phyloP scores from a whole-genome alignment of 2,113 vertebrate species.

The Lophura nycthemera region DNA sequence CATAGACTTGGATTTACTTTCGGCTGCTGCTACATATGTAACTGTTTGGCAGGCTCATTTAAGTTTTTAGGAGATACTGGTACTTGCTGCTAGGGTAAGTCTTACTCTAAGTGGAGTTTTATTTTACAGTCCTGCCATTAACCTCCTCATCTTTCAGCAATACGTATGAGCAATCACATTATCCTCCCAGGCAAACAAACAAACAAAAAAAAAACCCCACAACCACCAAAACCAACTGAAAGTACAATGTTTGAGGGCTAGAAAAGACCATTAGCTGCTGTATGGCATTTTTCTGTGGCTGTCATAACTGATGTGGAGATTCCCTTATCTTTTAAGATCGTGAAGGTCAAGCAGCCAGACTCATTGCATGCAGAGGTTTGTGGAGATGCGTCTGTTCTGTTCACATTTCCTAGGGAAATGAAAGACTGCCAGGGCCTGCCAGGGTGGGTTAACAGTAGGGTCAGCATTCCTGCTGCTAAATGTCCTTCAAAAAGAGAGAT shows the following conservation, averaged over 20 bases:
- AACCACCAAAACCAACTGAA: background rate
- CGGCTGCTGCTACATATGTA: slow-evolving; percentile 14
- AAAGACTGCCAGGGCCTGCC: background rate
- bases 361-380: background rate
- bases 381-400: background rate
- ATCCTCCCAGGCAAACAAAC: background rate
- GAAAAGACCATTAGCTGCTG: background rate
- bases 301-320: background rate
- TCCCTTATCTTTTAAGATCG: background rate
- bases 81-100: background rate
- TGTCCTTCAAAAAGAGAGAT: background rate
- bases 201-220: background rate
- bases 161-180: background rate
- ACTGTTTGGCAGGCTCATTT: slow-evolving; percentile 53
- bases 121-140: slow-evolving; percentile 45
- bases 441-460: background rate
- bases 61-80: background rate
- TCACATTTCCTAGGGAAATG: background rate
- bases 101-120: slow-evolving; percentile 35
- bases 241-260: background rate
- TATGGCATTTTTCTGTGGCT: background rate
- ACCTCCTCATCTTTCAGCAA: slow-evolving; percentile 27
- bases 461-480: background rate
- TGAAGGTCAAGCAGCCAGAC: background rate
- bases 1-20: slow-evolving; percentile 63